Base-by-base conservation (phyloP, 2,113 vertebrate species). In the Shinisaurus crocodilurus region DNA sequence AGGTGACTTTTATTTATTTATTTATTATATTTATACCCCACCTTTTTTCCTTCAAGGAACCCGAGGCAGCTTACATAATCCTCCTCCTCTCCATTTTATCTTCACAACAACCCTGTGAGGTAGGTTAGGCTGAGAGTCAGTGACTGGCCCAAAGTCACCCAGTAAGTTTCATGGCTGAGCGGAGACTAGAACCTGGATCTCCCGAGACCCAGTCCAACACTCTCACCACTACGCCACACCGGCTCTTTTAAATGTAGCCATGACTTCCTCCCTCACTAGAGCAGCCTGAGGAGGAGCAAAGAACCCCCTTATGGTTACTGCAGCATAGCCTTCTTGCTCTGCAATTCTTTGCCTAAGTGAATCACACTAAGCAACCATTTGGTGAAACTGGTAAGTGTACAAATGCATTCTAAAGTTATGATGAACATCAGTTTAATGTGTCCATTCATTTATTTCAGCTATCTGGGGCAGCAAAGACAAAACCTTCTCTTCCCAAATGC, bases 361-460 rank as follows among this genome's bases (percentile, higher is more conserved):
- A 95, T 96, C 94, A 95, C 88, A 93, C 89, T 95, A 96, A 95
- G 92, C 94, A 89, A 70, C 95, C 88, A 95, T 92, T 88, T 74
- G 92, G 90, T 91, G 92, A 90, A 94, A 96, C 92, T 95, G 94
- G 93, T 93, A 94, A 96, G 90, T 85, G 90, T 96, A 93, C 96
- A 97, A 97, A 95, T 94, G 89, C 90, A 95, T 97, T 96, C 97
- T 94, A 96, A 97, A 96, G 92, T 96, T 94, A 95, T 96, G 96
- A 93, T 92, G 93, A 97, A 94, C 95, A 95, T 91, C 92, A 95
- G 94, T 96, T 96, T 92, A 94, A 83, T 82, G 82, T 97, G 92
- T 95, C 92, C 91, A 92, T 86, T 97, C 97, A 98, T 97, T 97
- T 97, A 97, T 97, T 97, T 95, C 48, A 95, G 92, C 97, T 96